Evolutionary conservation across 1,140 invertebrate species (phyloP), one percentile per base, ranked within the genome.

Genomic region (Drosophila bipectinata): DNA sequence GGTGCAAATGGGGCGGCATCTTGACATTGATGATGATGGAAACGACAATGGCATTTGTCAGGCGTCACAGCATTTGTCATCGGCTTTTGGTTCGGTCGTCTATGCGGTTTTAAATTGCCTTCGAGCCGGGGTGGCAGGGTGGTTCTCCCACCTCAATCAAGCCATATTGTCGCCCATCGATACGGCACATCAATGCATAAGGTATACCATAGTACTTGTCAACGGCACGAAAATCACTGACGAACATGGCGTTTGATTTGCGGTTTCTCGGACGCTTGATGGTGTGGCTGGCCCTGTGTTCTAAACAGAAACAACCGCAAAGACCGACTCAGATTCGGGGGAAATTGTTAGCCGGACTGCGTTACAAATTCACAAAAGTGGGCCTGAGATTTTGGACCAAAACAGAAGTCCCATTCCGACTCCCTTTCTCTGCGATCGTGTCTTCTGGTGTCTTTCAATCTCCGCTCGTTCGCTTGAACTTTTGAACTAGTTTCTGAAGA

Each of bases 401-500:
- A 69, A 56, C 77, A 61, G 56, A 61, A 75, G 59, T 56, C 41
- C 32, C 49, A 56, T 30, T 66, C 52, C 45, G 69, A 64, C 55
- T 77, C 71, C 81, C 81, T 85, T 87, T 85, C 81, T 62, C 82
- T 52, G 54, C 52, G 62, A 68, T 75, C 72, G 71, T 75, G 49
- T 74, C 72, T 58, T 62, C 49, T 44, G 47, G 47, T 41, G 44
- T 45, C 39, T 52, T 54, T 78, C 59, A 60, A 45, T 62, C 78
- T 53, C 49, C 34, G 56, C 72, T 61, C 66, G 53, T 66, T 73
- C 57, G 79, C 66, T 83, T 88, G 83, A 88, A 88, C 83, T 88
- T 88, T 88, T 88, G 83, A 88, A 88, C 83, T 88, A 88, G 83
- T 79, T 88, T 77, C 67, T 51, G 51, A 59, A 56, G 59, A 63